Evolutionary conservation across 1,140 invertebrate genomes (phyloP).

Genomic region (Hirudo medicinalis): DNA sequence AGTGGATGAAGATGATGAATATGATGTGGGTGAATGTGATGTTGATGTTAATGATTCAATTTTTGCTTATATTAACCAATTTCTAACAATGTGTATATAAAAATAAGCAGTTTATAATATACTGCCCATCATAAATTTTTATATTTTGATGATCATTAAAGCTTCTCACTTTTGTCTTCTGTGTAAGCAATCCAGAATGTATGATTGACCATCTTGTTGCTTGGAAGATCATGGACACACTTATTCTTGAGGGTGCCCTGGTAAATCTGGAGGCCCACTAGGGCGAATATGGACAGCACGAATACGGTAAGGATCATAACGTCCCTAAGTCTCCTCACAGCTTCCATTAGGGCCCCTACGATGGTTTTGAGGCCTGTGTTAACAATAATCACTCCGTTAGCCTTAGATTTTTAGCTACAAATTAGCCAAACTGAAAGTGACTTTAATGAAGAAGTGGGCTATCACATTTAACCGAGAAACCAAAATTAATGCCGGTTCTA

Average conservation of each 20-base stretch:
- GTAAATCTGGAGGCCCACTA: conserved; percentile 95
- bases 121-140: too few relatives aligned
- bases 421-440: not conserved
- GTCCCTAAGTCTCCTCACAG: conserved; percentile 95
- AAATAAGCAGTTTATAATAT: too few relatives aligned
- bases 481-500: not conserved
- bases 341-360: conserved; percentile 97
- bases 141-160: too few relatives aligned
- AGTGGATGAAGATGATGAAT: too few relatives aligned
- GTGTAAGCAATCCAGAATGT: too few relatives aligned
- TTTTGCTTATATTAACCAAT: too few relatives aligned
- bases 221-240: conserved; percentile 58
- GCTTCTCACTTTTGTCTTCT: too few relatives aligned
- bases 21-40: too few relatives aligned
- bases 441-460: not conserved
- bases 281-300: conserved; percentile 91
- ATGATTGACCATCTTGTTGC: too few relatives aligned
- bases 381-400: not conserved
- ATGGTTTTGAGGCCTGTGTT: conserved; percentile 88
- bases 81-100: too few relatives aligned
- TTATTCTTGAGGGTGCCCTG: conserved; percentile 93
- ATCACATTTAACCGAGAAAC: not conserved
- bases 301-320: conserved; percentile 98
- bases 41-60: too few relatives aligned
- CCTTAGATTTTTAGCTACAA: not conserved